Conservation (phyloP, 2,113 vertebrate genomes). For the Scortum barcoo region DNA sequence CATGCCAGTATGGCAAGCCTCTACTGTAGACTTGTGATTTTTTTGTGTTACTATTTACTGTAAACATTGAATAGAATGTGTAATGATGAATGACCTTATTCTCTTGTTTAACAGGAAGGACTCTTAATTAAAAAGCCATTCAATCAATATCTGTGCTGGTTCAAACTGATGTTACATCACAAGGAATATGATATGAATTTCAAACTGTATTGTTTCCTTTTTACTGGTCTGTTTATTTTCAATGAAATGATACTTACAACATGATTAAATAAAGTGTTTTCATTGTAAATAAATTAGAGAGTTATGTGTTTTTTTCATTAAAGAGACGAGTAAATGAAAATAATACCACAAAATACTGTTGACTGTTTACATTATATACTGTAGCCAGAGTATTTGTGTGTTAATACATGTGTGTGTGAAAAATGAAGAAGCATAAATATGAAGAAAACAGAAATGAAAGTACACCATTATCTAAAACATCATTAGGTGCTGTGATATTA, state of each 20-base stretch:
- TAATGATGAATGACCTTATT: constrained; percentile 62
- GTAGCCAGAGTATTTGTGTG: background rate
- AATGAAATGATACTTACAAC: constrained; percentile 69
- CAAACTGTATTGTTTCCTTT: constrained; percentile 74
- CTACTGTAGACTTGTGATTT: constrained; percentile 78
- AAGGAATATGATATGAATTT: constrained; percentile 55
- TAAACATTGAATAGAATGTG: constrained; percentile 74
- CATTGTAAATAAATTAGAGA: constrained; percentile 74
- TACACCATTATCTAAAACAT: background rate
- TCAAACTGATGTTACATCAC: constrained; percentile 46
- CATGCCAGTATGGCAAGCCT: constrained; percentile 65
- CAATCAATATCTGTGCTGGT: constrained; percentile 54
- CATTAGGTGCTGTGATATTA: background rate
- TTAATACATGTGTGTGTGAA: background rate
- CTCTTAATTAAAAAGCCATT: constrained; percentile 73
- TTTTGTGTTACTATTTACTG: constrained; percentile 81
- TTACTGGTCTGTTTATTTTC: constrained; percentile 76
- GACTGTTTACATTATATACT: background rate
- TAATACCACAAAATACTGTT: background rate
- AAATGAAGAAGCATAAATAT: too few species aligned
- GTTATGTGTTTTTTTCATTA: background rate
- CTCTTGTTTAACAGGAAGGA: constrained; percentile 56
- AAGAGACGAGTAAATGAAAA: background rate
- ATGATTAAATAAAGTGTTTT: constrained; percentile 83
- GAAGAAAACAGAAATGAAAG: background rate